Evolutionary conservation across 2,797 vertebrate genomes (phyloP), one percentile per base, ranked within the genome.

Genomic region (Esox lucius): DNA sequence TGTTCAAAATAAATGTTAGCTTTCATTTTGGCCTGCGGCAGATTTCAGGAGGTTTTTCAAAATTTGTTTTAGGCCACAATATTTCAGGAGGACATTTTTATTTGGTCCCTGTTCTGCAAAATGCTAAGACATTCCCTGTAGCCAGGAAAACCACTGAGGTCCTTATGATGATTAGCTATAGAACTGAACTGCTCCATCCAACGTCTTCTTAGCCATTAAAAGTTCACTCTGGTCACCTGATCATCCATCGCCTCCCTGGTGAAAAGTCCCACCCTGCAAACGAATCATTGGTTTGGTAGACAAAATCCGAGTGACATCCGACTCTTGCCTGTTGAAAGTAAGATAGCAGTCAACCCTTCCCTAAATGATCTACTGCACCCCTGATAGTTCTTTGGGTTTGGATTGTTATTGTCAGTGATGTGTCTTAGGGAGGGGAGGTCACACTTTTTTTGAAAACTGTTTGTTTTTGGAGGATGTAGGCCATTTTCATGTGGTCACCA

Each of bases 41-140:
- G 24, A 61, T n/a, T 28, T 22, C 74, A 13, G 42, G 3, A 0
- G 42, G 6, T 62, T 49, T 83, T 80, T 67, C 39, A 81, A 80
- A 79, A 77, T 42, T 78, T 76, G 77, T 78, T 82, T 78, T 72
- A 87, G 87, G 85, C 78, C 85, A 56, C 51, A 62, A 83, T 86
- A 88, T 88, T 89, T 85, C 28, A 68, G 85, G 80, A 77, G 39
- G 74, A 84, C 84, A 81, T 62, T 31, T 28, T 31, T 67, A 67
- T 17, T 35, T n/a, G 35, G 31, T 33, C 51, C 28, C 83, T 72
- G 69, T 59, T 83, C 87, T 78, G n/a, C 75, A 69, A 70, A 33
- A 56, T 75, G 78, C 33, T 73, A 80, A 80, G 53, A 13, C 7
- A 16, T 31, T 33, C 71, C 33, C 51, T 76, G 78, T 39, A 70